Evolutionary conservation across 2,113 vertebrate species (phyloP).

Genomic region (Poecilia latipinna): DNA sequence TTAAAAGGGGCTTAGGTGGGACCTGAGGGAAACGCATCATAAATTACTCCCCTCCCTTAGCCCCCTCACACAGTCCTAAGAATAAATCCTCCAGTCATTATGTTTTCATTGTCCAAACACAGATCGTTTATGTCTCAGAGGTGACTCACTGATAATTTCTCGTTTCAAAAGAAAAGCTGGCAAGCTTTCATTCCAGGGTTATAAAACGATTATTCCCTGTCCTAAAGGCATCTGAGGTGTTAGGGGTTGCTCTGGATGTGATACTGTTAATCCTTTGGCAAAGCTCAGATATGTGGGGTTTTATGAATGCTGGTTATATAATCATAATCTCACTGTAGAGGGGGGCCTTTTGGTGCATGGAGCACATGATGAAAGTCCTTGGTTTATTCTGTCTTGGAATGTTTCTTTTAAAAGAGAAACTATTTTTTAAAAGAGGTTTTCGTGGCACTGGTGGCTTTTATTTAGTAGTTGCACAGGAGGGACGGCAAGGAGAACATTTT

Average conservation of each 20-base stretch:
- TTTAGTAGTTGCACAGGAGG: too few relatives aligned
- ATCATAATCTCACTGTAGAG: slow-evolving; percentile 18
- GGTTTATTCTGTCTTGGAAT: neutral
- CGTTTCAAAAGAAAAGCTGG: neutral
- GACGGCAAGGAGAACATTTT: too few relatives aligned
- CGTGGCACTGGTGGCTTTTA: too few relatives aligned
- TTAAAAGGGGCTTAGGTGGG: neutral
- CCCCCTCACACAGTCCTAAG: neutral
- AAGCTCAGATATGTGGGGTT: slow-evolving; percentile 16
- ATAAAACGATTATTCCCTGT: neutral
- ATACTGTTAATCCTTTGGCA: slow-evolving; percentile 45
- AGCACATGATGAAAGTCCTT: neutral
- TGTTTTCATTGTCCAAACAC: neutral
- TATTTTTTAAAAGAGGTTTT: too few relatives aligned
- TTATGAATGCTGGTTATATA: slow-evolving; percentile 43
- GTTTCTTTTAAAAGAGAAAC: neutral
- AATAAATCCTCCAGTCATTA: neutral
- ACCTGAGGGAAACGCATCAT: too few relatives aligned
- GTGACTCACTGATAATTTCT: neutral
- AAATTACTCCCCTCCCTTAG: too few relatives aligned
- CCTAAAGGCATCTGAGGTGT: slow-evolving; percentile 8
- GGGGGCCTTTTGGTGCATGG: neutral
- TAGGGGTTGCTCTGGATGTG: slow-evolving; percentile 16
- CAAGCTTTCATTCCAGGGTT: neutral
- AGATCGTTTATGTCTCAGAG: neutral